Evolutionary conservation across 2,113 vertebrate species (phyloP), one percentile per base, ranked within the genome.

Genomic region (Dipodomys merriami): DNA sequence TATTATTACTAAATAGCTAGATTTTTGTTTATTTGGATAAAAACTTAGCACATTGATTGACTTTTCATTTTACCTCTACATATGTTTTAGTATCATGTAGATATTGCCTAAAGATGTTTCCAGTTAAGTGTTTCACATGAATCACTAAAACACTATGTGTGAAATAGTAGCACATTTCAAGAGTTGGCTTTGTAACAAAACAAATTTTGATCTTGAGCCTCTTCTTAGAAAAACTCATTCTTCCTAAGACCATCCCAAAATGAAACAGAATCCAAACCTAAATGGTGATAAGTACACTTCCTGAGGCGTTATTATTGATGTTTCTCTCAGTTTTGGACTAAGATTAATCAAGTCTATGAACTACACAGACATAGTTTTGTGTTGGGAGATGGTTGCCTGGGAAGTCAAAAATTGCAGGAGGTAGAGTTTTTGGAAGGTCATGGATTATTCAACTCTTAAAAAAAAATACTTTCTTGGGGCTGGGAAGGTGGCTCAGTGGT

Each of bases 141-240:
- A 94, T 96, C 96, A 93, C 85, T 91, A 67, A 96, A 96, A 90
- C 90, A 93, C 72, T 96, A 95, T 95, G 93, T 96, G 94, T 93
- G 93, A 96, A 96, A 95, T 93, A 96, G 95, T 95, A 96, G 95
- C 92, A 93, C 90, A 94, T 95, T 95, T 90, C 88, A 88, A 95
- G 83, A 94, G 27, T 25, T 96, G 95, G 94, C 93, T 88, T 94
- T 76, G 79, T 77, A 81, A 91, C 79, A 91, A 95, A 90, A 95
- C 74, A 95, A 91, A 96, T 87, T 93, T 91, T 94, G 86, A 95
- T 91, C 35, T 69, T 86, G 65, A 64, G 87, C 35, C 83, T 90
- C 67, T 93, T 91, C 82, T 96, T 95, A 97, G 89, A 89, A 95
- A 96, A 93, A 79, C 3, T 13, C 22, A 88, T 93, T 91, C 35